Evolutionary conservation across 2,797 vertebrate species (phyloP).

Genomic region (Gallinago nigripennis): DNA sequence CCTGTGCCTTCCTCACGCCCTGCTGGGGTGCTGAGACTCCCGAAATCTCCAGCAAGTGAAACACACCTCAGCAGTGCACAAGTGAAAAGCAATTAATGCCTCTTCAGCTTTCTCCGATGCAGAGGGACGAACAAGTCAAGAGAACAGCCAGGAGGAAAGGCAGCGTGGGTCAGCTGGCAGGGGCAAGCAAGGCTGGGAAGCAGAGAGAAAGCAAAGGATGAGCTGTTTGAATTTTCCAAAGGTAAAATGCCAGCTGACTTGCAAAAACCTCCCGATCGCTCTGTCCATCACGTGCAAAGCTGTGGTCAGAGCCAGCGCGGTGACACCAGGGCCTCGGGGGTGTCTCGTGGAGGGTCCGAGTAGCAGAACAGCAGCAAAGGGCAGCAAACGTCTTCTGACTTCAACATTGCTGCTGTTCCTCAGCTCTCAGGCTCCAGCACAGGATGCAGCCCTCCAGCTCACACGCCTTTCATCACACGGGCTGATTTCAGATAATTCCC

Average conservation of each 20-base stretch:
- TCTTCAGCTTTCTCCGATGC: not conserved
- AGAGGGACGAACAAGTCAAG: not conserved
- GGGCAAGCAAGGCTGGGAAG: not conserved
- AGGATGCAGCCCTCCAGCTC: not conserved
- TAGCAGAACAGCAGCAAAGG: not conserved
- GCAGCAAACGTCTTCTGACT: not conserved
- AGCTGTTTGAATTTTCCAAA: not conserved
- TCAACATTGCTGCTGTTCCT: not conserved
- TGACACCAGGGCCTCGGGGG: not conserved
- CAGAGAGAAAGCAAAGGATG: not conserved
- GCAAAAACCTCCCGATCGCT: not conserved
- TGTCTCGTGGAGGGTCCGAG: not conserved
- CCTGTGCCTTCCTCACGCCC: accelerated
- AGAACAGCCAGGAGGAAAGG: not conserved
- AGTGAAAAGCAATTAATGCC: not conserved
- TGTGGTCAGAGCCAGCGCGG: not conserved
- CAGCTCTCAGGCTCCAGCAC: accelerated
- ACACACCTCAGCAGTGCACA: not conserved
- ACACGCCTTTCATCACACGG: not conserved
- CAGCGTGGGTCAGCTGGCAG: not conserved
- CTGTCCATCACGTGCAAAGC: not conserved
- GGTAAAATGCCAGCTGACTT: not conserved
- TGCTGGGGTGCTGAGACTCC: not conserved
- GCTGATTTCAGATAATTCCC: not conserved
- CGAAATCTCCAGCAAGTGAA: not conserved